Conservation (phyloP, 2,113 vertebrate species). For the Prunella himalayana region DNA sequence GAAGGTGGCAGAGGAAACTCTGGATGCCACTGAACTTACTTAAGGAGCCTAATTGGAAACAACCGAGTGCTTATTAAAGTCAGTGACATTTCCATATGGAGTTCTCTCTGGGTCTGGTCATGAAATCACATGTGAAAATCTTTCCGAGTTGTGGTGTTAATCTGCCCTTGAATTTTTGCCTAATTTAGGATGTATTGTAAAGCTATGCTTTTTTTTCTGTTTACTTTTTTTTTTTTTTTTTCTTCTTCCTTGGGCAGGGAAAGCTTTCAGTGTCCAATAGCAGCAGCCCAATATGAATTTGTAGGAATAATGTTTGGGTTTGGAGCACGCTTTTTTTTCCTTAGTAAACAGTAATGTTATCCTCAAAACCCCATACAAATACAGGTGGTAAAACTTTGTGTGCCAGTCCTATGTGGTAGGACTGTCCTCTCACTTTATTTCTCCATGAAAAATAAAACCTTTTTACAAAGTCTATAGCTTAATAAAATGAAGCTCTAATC, state of each 20-base stretch:
- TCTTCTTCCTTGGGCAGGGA: fast-evolving
- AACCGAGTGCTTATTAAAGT: constrained; percentile 34
- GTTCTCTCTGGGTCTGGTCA: not conserved
- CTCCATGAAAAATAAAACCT: not conserved
- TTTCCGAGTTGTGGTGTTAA: constrained; percentile 21
- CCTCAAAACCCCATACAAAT: not conserved
- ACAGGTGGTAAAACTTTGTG: not conserved
- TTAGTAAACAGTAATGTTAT: not conserved
- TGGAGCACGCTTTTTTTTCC: not conserved
- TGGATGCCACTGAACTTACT: constrained; percentile 47
- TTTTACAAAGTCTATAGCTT: not conserved
- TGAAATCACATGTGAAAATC: constrained; percentile 55
- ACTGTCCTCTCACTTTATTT: not conserved
- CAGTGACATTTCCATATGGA: constrained; percentile 54
- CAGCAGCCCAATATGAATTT: not conserved
- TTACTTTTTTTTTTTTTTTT: fast-evolving
- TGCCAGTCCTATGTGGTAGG: not conserved
- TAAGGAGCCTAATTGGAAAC: constrained; percentile 54
- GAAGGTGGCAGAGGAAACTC: constrained; percentile 19
- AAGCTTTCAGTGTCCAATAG: not conserved
- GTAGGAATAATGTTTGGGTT: not conserved
- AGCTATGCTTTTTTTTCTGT: not conserved
- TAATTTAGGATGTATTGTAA: constrained; percentile 11
- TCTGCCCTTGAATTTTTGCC: constrained; percentile 39
- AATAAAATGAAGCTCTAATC: not conserved